Evolutionary conservation across 2,888 invertebrate genomes (phyloP), one percentile per base, ranked within the genome.

Genomic region (Prionchulus punctatus): DNA sequence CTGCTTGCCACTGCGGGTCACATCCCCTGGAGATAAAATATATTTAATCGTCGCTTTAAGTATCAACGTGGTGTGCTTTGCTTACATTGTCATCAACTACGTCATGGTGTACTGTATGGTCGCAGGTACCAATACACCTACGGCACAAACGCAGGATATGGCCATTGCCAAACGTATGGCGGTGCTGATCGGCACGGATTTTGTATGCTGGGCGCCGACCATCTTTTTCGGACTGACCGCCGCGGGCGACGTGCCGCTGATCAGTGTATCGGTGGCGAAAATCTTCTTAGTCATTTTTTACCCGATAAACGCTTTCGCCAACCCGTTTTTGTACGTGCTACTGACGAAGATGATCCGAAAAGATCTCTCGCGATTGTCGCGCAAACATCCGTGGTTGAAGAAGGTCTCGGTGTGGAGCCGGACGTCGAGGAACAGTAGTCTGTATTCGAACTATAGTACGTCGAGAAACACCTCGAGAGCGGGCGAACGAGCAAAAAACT

Each of bases 51-150:
- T 87, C 62, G 77, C 92, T 55, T 86, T 96, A 79, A 78, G 85
- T 60, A 82, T 91, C 69, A 96, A 94, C 73, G 90, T 92, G 2
- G 78, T 88, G 26, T 91, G 92, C 1, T 96, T 96, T 74, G 77
- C 89, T 31, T 89, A 91, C 58, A 80, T 96, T 55, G 88, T 92
- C 81, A 86, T 89, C 55, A 92, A 92, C 73, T 94, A 94, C 72
- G 77, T 90, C 59, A 90, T 90, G 75, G 92, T 94, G 89, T 94
- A 92, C 76, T 89, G 91, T 75, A 89, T 90, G 56, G 91, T 94
- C 63, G 80, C 91, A n/a, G 91, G 91, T 58, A 82, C 18, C 23
- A 23, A 23, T 4, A 23, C 50, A 28, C 28, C 50, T 15, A 28
- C 30, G 30, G 30, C 30, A 15, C 50, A 82, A 60, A 82, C 60